Evolutionary conservation across 2,113 vertebrate species (phyloP).

Genomic region (Apaloderma vittatum): DNA sequence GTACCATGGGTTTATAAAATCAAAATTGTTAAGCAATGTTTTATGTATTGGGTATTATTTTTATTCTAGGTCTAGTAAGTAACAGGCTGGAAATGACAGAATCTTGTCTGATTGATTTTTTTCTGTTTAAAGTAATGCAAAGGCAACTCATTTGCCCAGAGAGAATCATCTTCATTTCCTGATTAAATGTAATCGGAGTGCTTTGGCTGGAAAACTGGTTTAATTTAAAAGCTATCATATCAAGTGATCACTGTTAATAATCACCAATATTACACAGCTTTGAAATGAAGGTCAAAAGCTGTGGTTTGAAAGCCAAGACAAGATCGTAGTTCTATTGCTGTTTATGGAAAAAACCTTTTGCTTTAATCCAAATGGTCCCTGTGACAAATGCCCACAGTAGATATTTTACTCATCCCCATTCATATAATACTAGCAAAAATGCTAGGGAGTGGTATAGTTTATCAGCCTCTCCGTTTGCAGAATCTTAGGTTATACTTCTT

Average conservation of each 20-base stretch:
- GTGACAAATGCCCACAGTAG: not conserved
- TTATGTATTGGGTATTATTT: conserved; percentile 5
- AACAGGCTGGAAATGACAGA: not conserved
- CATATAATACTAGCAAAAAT: not conserved
- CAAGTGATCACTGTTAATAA: conserved; percentile 69
- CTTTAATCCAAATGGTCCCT: not conserved
- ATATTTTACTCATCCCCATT: not conserved
- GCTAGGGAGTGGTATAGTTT: not conserved
- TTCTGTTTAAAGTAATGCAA: not conserved
- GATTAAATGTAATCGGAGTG: conserved; percentile 75
- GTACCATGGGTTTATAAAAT: not conserved
- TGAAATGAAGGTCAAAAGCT: conserved; percentile 73
- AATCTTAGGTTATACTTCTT: not conserved
- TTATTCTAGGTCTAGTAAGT: conserved; percentile 5
- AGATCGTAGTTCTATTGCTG: not conserved
- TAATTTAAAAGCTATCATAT: conserved; percentile 78
- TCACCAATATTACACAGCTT: conserved; percentile 47
- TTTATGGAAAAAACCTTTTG: not conserved
- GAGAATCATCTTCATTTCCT: conserved; percentile 53
- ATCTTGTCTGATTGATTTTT: not conserved
- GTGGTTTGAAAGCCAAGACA: conserved; percentile 44
- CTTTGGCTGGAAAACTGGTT: conserved; percentile 50
- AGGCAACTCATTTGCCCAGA: conserved; percentile 44
- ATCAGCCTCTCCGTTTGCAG: not conserved
- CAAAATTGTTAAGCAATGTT: not conserved